Conservation (phyloP, 2,888 invertebrate genomes). For the Pollenia angustigena region DNA sequence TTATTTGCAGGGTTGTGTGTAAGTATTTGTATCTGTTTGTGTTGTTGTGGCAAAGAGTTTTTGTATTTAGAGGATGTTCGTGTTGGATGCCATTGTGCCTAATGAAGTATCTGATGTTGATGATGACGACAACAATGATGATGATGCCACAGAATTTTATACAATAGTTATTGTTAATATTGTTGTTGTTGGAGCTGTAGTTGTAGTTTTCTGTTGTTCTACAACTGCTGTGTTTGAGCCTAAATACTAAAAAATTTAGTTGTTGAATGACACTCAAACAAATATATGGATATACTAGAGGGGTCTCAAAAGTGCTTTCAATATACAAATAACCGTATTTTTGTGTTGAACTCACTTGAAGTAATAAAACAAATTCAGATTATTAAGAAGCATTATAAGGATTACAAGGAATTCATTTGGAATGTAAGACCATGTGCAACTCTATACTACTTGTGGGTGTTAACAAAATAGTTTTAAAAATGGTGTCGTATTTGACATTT, state of each 20-base stretch:
- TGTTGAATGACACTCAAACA: slow-evolving; percentile 43
- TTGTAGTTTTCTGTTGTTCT: slow-evolving; percentile 8
- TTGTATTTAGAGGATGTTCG: slow-evolving; percentile 34
- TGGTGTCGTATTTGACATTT: too few relatives aligned
- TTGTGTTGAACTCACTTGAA: neutral
- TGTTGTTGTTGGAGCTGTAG: slow-evolving; percentile 36
- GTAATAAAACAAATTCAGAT: too few relatives aligned
- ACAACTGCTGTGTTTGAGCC: slow-evolving; percentile 50
- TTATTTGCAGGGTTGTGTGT: neutral
- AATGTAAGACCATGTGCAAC: too few relatives aligned
- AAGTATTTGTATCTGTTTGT: slow-evolving; percentile 1
- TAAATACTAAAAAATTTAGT: slow-evolving; percentile 49
- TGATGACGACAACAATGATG: slow-evolving; percentile 47
- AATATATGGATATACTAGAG: neutral
- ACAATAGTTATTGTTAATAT: slow-evolving; percentile 47
- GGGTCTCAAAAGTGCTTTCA: neutral
- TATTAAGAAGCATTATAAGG: too few relatives aligned
- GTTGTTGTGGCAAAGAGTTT: slow-evolving; percentile 44
- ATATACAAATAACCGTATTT: neutral
- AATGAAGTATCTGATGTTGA: slow-evolving; percentile 61
- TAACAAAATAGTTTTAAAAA: too few relatives aligned
- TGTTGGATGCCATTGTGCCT: slow-evolving; percentile 55
- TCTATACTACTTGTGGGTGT: too few relatives aligned
- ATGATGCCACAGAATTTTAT: slow-evolving; percentile 60
- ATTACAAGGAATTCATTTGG: too few relatives aligned